Evolutionary conservation across 2,797 vertebrate species (phyloP).

Genomic region (Gadopsis marmoratus): DNA sequence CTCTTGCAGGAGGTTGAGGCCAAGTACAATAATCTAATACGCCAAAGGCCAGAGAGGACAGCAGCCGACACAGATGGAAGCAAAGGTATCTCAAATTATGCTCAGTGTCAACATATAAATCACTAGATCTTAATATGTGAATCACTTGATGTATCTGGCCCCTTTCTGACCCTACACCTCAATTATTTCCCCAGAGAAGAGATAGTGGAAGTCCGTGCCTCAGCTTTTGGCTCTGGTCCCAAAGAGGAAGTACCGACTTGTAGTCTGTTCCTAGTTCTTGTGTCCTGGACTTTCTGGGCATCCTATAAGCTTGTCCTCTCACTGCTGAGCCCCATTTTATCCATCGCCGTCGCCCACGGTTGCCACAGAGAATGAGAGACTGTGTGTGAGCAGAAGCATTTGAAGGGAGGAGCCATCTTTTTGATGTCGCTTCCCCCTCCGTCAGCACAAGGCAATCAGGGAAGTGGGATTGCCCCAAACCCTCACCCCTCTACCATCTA

Average conservation of each 20-base stretch:
- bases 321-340: constrained; percentile 77
- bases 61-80: constrained; percentile 87
- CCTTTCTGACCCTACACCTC: constrained; percentile 23
- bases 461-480: constrained; percentile 78
- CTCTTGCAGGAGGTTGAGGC: constrained; percentile 83
- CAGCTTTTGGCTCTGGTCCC: constrained; percentile 66
- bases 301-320: constrained; percentile 81
- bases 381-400: constrained; percentile 67
- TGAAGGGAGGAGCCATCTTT: constrained; percentile 69
- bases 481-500: constrained; percentile 63
- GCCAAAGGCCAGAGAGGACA: constrained; percentile 91
- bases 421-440: constrained; percentile 56
- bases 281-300: constrained; percentile 80
- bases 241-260: constrained; percentile 70
- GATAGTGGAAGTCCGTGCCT: constrained; percentile 73
- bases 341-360: constrained; percentile 50
- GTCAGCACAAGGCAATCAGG: constrained; percentile 86
- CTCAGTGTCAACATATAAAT: not conserved
- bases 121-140: not conserved
- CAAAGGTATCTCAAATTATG: constrained; percentile 86
- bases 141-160: constrained; percentile 1
- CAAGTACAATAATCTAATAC: constrained; percentile 86
- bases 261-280: constrained; percentile 67
- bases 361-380: constrained; percentile 73
- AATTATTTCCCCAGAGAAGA: constrained; percentile 78